Evolutionary conservation across 2,113 vertebrate species (phyloP), one percentile per base, ranked within the genome.

Genomic region (Notiomystis cincta): DNA sequence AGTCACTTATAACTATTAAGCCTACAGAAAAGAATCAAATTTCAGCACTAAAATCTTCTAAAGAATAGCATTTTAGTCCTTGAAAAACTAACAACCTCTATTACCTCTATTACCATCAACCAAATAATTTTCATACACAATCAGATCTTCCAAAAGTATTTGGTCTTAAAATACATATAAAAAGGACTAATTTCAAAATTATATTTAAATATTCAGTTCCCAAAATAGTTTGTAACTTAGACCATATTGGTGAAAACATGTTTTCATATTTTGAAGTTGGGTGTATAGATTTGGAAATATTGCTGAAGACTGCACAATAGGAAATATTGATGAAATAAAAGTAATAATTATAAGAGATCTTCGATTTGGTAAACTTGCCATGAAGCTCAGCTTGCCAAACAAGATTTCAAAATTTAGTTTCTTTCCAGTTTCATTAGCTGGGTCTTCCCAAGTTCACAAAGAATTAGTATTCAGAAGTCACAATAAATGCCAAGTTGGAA

Each of bases 391-490:
- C 18, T 87, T 70, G 25, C 28, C 30, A 64, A 82, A 62, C 3
- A 76, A 33, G 21, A 67, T 40, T 35, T 60, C 44, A 33, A 35
- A 78, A 30, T 42, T 65, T 44, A 40, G 7, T 78, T 81, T 81
- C 31, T 69, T 86, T 51, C 8, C 31, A 20, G 11, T 82, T 72
- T 71, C 38, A 24, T 77, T 66, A 70, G 30, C 28, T 66, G 12
- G 5, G 12, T 91, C n/a, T 75, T 70, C 31, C n/a, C 0, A 0
- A 47, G 0, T 25, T 16, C 5, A 17, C 3, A 10, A 87, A 78
- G 18, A 54, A 75, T 66, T 51, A 51, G 11, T 53, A 79, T 64
- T 76, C 25, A 45, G 8, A 67, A 65, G 27, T 56, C 51, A 71
- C 18, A 51, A 23, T 13, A 47, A 56, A 84, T 33, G 67, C 14